Base-by-base conservation (phyloP, 2,888 invertebrate genomes). In the Apotomis turbidana region DNA sequence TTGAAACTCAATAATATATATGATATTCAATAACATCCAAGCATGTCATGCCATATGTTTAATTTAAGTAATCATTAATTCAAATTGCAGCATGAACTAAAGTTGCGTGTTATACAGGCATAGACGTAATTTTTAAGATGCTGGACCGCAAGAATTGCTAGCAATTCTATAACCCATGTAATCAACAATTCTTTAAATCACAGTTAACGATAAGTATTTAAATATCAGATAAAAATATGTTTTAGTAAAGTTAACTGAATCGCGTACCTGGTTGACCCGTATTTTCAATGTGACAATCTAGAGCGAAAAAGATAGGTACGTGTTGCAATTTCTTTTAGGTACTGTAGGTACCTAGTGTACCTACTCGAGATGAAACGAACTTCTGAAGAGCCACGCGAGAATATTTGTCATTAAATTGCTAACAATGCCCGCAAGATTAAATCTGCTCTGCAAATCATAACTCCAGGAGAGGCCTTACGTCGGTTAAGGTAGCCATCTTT, bases 41-140 rank as follows among this genome's bases (percentile, higher is more conserved):
- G 5, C 10, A 46, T 1, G 15, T 46, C n/a, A 59, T 41, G 13
- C 60, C n/a, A 59, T 41, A 8, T 44, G 15, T 44, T 44, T 44
- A 46, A 46, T 60, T 4, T 6, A 54, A 13, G 44, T 46, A 46
- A 60, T 15, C 44, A 60, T 12, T 46, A 15, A 60, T 44, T 61
- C 15, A 15, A 49, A 27, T 49, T 49, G 13, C 46, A 61, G 10
- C 46, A 10, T 61, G 0, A 15, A 15, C 0, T 15, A 15, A 49
- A 61, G 12, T 44, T 27, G 60, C 15, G 12, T 5, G 46, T 10
- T 61, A 46, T 10, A 61, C 0, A 46, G 46, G 27, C 27, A 49
- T 61, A 46, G 12, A 38, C 36, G n/a, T 36, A 51, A 51, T 62
- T 62, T 62, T 51, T 49, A 12, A 46, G 27, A 46, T 46, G 46